phyloP scores from a whole-genome alignment of 2,888 invertebrate species.

The Scaptomyza cyrtandrae region DNA sequence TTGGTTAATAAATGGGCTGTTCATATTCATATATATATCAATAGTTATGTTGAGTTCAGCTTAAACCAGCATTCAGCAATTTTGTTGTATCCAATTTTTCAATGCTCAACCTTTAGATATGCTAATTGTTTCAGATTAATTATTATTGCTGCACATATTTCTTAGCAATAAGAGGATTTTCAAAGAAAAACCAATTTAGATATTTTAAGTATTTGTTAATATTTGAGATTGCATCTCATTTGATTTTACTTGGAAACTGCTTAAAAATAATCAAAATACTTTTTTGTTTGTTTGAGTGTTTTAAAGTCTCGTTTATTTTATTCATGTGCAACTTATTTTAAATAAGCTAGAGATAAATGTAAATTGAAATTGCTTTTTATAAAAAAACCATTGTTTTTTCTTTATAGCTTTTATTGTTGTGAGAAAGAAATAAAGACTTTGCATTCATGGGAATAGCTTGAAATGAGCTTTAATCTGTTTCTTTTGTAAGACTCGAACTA shows the following conservation, averaged over 20 bases:
- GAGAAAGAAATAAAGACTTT: neutral
- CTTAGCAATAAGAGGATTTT: neutral
- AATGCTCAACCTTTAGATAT: constrained; percentile 27
- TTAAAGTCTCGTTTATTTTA: no score
- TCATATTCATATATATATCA: constrained; percentile 23
- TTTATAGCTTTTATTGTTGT: constrained; percentile 5
- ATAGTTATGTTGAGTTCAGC: neutral
- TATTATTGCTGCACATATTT: constrained; percentile 7
- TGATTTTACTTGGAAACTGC: neutral
- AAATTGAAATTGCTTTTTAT: constrained; percentile 18
- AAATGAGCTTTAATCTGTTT: constrained; percentile 5
- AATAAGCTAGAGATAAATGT: neutral
- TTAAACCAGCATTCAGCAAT: constrained; percentile 10
- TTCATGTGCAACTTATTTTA: neutral
- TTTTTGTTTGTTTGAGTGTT: no score
- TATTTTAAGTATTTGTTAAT: neutral
- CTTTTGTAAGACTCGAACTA: constrained; percentile 12
- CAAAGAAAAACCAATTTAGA: neutral
- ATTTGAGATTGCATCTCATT: neutral
- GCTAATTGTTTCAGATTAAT: constrained; percentile 34
- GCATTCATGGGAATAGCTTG: constrained; percentile 17
- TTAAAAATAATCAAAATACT: no score
- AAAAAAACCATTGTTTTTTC: neutral
- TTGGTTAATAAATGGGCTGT: constrained; percentile 45
- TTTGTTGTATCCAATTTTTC: constrained; percentile 12